These are phyloP conservation scores for Choristoneura rosaceana DNA, from an alignment of 2,888 invertebrate genomes.

Conservation along the genomic window DNA sequence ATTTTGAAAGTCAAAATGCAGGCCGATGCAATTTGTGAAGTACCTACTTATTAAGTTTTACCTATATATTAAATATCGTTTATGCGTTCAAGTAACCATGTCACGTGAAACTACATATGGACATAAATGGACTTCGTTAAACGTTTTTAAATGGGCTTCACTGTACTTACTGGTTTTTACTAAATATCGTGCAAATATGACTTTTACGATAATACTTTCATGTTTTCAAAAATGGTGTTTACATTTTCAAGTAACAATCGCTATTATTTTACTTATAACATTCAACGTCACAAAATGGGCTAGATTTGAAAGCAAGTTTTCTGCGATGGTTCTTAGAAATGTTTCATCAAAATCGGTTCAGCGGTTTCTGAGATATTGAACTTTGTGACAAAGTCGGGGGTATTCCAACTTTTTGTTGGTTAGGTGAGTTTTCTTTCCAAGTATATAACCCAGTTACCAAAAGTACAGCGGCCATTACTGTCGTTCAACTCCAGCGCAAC, in stretches of 20 bases:
- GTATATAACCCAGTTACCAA: not conserved
- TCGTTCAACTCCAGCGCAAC: not conserved
- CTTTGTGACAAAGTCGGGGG: too few relatives aligned
- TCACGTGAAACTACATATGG: conserved; percentile 5
- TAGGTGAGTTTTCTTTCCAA: not conserved
- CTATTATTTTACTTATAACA: not conserved
- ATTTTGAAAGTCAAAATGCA: not conserved
- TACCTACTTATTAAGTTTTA: conserved; percentile 13
- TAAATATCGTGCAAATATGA: conserved; percentile 27
- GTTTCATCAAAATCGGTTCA: too few relatives aligned
- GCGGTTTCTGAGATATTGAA: too few relatives aligned
- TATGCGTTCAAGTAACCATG: not conserved
- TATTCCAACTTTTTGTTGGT: too few relatives aligned
- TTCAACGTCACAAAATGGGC: too few relatives aligned
- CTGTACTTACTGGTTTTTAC: not conserved
- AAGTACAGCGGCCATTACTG: not conserved
- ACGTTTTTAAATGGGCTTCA: conserved; percentile 20
- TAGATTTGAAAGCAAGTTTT: too few relatives aligned
- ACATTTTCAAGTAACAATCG: not conserved
- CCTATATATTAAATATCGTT: conserved; percentile 8
- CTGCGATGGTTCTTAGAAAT: too few relatives aligned
- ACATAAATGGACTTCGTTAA: not conserved
- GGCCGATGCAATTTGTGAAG: not conserved
- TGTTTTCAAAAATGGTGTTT: not conserved
- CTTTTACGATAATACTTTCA: not conserved